These are phyloP conservation scores for Polydrusus tereticollis DNA, from an alignment of 2,888 invertebrate species.

Conservation along the genomic window DNA sequence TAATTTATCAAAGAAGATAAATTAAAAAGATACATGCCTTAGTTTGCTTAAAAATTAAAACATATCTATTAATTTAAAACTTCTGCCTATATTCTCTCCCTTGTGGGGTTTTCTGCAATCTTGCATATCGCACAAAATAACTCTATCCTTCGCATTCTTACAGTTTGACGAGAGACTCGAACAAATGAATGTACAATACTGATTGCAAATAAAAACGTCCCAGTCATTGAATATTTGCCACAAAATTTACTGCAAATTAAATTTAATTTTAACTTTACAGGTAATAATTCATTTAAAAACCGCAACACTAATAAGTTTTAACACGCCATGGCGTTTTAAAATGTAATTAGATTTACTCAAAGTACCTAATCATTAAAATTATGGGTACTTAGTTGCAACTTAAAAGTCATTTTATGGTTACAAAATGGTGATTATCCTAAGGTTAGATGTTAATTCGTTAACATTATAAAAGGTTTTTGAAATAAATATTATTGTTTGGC, in stretches of 20 bases:
- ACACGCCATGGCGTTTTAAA: slow-evolving; percentile 35
- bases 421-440: not conserved
- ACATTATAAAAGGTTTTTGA: not conserved
- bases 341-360: slow-evolving; percentile 23
- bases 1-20: too few relatives aligned
- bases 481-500: slow-evolving; percentile 4
- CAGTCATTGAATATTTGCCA: not conserved
- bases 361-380: slow-evolving; percentile 26
- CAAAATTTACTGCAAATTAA: slow-evolving; percentile 44
- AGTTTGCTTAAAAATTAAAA: too few relatives aligned
- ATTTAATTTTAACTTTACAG: slow-evolving; percentile 46
- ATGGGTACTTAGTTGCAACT: slow-evolving; percentile 18
- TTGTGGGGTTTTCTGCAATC: too few relatives aligned
- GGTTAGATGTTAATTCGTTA: not conserved
- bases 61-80: too few relatives aligned
- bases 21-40: too few relatives aligned
- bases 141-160: too few relatives aligned
- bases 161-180: too few relatives aligned
- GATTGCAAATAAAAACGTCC: not conserved
- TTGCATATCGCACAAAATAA: too few relatives aligned
- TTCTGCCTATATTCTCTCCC: too few relatives aligned
- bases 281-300: slow-evolving; percentile 42
- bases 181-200: not conserved
- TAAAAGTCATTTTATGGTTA: slow-evolving; percentile 13
- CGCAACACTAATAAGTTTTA: slow-evolving; percentile 36